A percentile compares a stretch with the other conserved stretches of the same genome.
These are phyloP conservation scores for Agriotes lineatus DNA, from an alignment of 2,888 invertebrate species.

Conservation along the genomic window DNA sequence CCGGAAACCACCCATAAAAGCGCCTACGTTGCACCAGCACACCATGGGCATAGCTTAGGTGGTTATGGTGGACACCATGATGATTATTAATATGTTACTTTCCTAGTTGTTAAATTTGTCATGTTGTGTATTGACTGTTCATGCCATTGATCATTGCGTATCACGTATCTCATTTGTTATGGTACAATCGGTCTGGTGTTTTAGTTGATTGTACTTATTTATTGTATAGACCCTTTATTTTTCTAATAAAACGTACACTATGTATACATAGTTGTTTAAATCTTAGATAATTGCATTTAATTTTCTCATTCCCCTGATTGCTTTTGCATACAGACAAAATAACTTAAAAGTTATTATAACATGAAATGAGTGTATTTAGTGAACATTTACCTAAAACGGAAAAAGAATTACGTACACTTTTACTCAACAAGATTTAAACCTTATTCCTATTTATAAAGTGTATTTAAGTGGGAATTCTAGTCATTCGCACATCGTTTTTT, in stretches of 20 bases:
- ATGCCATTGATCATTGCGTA: conserved; percentile 2
- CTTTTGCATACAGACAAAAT: no score
- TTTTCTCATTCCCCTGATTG: no score
- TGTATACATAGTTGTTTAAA: neutral
- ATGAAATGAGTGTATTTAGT: no score
- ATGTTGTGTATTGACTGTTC: neutral
- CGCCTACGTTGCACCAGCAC: conserved; percentile 23
- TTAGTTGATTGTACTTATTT: neutral
- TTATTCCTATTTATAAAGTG: no score
- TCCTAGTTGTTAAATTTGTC: neutral
- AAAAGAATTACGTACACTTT: no score
- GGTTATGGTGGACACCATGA: neutral
- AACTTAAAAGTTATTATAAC: no score
- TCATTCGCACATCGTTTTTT: no score
- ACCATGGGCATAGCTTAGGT: neutral
- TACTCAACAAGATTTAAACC: no score
- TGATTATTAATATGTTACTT: neutral
- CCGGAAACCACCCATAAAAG: conserved; percentile 35
- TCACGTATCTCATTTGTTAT: neutral
- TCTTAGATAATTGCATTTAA: no score
- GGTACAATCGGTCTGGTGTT: neutral
- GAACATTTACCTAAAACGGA: no score
- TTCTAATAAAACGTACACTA: neutral
- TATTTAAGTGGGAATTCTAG: no score
- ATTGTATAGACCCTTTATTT: conserved; percentile 1